A percentile compares a stretch with the other conserved stretches of the same genome.
These are phyloP conservation scores for Chaetophractus vellerosus DNA, from an alignment of 2,797 vertebrate species.

Conservation along the genomic window DNA sequence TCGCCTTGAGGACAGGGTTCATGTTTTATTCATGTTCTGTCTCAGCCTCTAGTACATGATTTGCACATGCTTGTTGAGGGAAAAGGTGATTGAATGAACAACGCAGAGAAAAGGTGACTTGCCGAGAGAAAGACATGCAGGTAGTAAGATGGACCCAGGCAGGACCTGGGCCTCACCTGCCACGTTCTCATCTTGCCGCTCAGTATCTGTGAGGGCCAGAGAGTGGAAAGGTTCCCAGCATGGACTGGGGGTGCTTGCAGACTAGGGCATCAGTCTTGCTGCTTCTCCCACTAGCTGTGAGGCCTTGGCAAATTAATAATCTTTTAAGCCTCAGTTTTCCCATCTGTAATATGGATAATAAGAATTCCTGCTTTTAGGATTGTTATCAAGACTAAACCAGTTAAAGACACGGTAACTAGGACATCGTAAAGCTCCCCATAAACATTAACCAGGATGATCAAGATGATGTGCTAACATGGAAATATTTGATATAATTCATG, in stretches of 20 bases:
- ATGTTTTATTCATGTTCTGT: constrained; percentile 3
- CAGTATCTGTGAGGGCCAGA: background rate
- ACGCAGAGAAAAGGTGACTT: constrained; percentile 26
- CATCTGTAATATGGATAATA: background rate
- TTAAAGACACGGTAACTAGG: background rate
- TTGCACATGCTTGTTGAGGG: constrained; percentile 30
- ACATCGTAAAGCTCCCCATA: background rate
- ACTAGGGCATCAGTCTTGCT: background rate
- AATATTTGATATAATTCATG: constrained; percentile 38
- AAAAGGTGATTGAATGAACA: constrained; percentile 17
- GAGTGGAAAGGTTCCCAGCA: background rate
- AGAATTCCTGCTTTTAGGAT: background rate
- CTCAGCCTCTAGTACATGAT: background rate
- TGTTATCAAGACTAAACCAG: background rate
- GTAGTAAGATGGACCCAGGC: background rate
- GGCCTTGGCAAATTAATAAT: constrained; percentile 25
- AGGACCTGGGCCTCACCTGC: background rate
- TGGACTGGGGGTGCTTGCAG: background rate
- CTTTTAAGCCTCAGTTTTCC: background rate
- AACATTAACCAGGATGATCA: background rate
- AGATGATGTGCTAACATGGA: background rate
- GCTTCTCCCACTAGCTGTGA: background rate
- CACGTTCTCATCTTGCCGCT: background rate
- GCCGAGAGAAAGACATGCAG: constrained; percentile 21
- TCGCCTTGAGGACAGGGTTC: background rate